Percentiles rank a stretch among this genome's conserved stretches.
Evolutionary conservation across 2,797 vertebrate species (phyloP).

Genomic region (Paguma larvata): DNA sequence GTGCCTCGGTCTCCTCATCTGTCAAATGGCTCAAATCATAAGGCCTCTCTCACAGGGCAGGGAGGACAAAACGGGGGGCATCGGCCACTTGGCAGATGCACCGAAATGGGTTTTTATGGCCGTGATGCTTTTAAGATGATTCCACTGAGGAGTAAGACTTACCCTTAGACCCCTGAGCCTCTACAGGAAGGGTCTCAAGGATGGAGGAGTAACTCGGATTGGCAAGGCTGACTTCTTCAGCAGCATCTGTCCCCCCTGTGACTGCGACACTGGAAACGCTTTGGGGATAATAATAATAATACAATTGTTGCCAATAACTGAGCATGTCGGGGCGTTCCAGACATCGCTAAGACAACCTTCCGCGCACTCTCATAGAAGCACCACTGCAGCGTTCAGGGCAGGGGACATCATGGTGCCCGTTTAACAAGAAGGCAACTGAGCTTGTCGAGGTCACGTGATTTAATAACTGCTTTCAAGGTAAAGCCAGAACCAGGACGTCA

Average conservation of each 20-base stretch:
- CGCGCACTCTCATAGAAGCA: accelerated
- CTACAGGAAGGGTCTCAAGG: neutral
- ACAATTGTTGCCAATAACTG: neutral
- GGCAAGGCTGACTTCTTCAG: neutral
- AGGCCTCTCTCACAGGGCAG: neutral
- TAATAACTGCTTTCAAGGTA: neutral
- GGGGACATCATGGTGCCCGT: neutral
- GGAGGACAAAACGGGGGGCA: neutral
- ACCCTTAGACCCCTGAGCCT: neutral
- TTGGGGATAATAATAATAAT: neutral
- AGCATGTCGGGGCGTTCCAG: neutral
- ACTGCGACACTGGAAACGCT: neutral
- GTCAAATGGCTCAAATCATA: neutral
- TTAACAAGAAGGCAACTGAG: neutral
- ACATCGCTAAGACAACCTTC: neutral
- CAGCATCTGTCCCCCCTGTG: neutral
- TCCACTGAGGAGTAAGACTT: neutral
- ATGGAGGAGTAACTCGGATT: neutral
- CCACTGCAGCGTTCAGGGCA: too few relatives aligned
- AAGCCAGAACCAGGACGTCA: too few relatives aligned
- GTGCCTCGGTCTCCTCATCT: neutral
- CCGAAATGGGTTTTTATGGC: neutral
- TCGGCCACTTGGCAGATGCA: accelerated
- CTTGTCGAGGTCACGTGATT: neutral
- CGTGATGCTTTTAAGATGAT: neutral